Conservation (phyloP, 2,113 vertebrate species). For the Hydrochoerus hydrochaeris region DNA sequence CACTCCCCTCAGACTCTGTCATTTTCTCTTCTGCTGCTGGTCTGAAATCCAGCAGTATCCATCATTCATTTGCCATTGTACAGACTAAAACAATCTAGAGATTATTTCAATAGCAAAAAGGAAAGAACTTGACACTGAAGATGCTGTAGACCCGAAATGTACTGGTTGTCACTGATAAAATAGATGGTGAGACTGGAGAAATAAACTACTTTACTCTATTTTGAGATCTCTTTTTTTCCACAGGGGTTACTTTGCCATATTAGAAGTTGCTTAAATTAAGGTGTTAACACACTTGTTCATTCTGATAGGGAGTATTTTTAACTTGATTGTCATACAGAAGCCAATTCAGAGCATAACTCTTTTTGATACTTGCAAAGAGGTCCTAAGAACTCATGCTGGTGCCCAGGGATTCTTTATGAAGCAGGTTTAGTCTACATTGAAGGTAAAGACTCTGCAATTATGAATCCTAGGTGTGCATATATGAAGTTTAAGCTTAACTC, state of each 20-base stretch:
- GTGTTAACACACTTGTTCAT: neutral
- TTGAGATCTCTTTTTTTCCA: neutral
- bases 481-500: neutral
- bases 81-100: neutral
- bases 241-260: neutral
- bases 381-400: neutral
- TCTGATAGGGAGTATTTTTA: neutral
- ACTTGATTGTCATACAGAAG: neutral
- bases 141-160: neutral
- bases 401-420: neutral
- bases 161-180: neutral
- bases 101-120: neutral
- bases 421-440: neutral
- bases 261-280: neutral
- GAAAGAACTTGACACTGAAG: neutral
- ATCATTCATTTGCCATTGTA: fast-evolving
- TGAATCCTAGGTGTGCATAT: neutral
- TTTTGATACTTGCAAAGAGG: neutral
- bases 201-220: neutral
- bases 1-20: neutral
- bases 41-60: neutral
- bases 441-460: neutral
- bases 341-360: neutral
- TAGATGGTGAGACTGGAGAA: neutral
- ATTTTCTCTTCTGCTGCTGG: neutral